Evolutionary conservation across 2,888 invertebrate genomes (phyloP), one percentile per base, ranked within the genome.

Genomic region (Conistra vaccinii): DNA sequence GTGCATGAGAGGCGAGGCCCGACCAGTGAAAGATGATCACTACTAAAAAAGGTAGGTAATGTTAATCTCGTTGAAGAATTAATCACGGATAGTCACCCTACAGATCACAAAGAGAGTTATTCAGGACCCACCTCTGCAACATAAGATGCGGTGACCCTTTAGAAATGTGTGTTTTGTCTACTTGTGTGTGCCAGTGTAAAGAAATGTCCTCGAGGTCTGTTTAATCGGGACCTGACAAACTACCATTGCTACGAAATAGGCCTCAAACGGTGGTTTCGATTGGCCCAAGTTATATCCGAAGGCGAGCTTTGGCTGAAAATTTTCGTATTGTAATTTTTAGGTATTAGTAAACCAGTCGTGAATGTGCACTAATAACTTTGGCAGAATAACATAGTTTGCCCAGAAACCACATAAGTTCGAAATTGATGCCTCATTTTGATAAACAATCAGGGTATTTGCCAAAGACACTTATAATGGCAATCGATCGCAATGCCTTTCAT

Each of bases 181-280:
- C 67, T 70, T 75, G 62, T 78, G 48, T 71, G 72, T 55, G 32
- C 69, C 53, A 62, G 53, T 81, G 69, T 85, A 78, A 87, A 86
- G 85, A 85, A 89, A 83, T 80, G 76, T 78, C 73, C 81, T 76
- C 80, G 80, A 79, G 81, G 78, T 83, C 85, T 88, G 87, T 89
- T 89, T 85, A 85, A 89, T 87, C 83, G 83, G 81, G 85, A 78
- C 73, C 80, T 84, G 80, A 88, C 87, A 87, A 89, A 89, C 88
- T 87, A 89, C 87, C 82, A 81, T 77, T 83, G 86, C 85, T 85
- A 69, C 77, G 77, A 85, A 89, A 85, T 88, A 86, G 85, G 79
- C 87, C 81, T 86, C 82, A 78, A 84, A 89, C 65, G 42, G 75
- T 76, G 67, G 70, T 78, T 73, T 17, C 3, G 6, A 53, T 12